phyloP scores from a whole-genome alignment of 2,113 vertebrate species.

The Monopterus albus region DNA sequence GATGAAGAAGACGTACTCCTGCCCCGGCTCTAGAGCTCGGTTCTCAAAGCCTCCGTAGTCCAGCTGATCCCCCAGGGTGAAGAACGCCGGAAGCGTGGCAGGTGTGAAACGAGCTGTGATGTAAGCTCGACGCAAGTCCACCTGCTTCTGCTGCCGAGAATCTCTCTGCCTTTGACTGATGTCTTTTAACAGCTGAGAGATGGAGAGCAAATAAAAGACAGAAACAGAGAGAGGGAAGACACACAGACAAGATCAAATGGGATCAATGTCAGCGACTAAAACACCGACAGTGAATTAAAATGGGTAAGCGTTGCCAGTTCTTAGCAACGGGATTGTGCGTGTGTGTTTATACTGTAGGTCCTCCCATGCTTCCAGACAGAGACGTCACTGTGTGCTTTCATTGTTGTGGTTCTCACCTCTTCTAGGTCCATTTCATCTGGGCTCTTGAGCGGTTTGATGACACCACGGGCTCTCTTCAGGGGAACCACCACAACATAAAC shows the following conservation, averaged over 20 bases:
- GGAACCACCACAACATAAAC: conserved; percentile 97
- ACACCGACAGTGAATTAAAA: conserved; percentile 37
- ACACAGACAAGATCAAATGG: conserved; percentile 17
- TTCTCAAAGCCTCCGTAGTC: conserved; percentile 95
- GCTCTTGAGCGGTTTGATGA: conserved; percentile 87
- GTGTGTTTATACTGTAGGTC: conserved; percentile 31
- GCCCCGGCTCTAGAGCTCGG: conserved; percentile 90
- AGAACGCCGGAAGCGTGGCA: conserved; percentile 87
- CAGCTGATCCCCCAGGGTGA: conserved; percentile 93
- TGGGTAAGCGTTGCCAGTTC: conserved; percentile 41
- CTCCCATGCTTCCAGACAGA: conserved; percentile 37
- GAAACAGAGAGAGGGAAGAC: background rate
- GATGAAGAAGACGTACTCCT: conserved; percentile 95
- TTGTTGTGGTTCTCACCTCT: conserved; percentile 84
- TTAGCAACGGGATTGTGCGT: conserved; percentile 16
- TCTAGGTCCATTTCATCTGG: conserved; percentile 98
- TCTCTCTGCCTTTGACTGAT: conserved; percentile 89
- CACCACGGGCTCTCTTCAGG: conserved; percentile 88
- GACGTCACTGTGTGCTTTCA: conserved; percentile 32
- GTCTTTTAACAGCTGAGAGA: conserved; percentile 89
- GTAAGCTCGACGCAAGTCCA: conserved; percentile 91
- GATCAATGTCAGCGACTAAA: too few species aligned
- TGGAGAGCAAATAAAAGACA: background rate
- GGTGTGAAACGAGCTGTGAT: conserved; percentile 92
- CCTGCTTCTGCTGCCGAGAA: conserved; percentile 89